phyloP scores from a whole-genome alignment of 2,888 invertebrate species.

The Drosophila limbata region DNA sequence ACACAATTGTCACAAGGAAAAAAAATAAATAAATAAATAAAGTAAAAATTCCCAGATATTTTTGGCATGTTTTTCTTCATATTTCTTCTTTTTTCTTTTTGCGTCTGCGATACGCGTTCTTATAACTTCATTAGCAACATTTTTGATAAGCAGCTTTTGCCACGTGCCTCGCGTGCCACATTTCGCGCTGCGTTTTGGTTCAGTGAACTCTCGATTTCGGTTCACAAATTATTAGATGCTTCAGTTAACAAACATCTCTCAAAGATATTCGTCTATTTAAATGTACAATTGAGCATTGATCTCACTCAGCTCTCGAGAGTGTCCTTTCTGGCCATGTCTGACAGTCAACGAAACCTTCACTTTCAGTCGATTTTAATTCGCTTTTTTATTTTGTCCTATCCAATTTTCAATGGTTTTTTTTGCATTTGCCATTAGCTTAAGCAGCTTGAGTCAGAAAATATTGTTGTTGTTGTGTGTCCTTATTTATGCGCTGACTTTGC shows the following conservation, averaged over 20 bases:
- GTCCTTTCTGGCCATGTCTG: slow-evolving; percentile 32
- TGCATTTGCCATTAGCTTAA: slow-evolving; percentile 59
- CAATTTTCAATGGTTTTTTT: slow-evolving; percentile 35
- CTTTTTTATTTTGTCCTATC: slow-evolving; percentile 21
- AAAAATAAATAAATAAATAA: slow-evolving; percentile 27
- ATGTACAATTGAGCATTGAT: slow-evolving; percentile 16
- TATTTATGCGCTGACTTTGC: slow-evolving; percentile 28
- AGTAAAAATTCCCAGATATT: slow-evolving; percentile 22
- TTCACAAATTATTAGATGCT: slow-evolving; percentile 6
- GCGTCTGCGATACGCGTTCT: slow-evolving; percentile 22
- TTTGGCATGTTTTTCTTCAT: slow-evolving; percentile 11
- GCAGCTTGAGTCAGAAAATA: slow-evolving; percentile 3
- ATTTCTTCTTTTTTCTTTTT: background rate
- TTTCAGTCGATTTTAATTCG: slow-evolving; percentile 29
- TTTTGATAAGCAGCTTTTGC: slow-evolving; percentile 19
- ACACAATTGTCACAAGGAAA: slow-evolving; percentile 80
- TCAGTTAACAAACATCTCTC: slow-evolving; percentile 16
- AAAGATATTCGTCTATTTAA: slow-evolving; percentile 13
- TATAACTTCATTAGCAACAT: slow-evolving; percentile 54
- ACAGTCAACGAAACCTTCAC: slow-evolving; percentile 15
- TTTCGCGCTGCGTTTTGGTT: background rate
- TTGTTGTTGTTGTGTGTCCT: slow-evolving; percentile 1
- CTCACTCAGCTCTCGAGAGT: background rate
- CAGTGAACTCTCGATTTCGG: slow-evolving; percentile 12
- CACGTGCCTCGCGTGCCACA: slow-evolving; percentile 12